Base-by-base conservation (phyloP, 2,113 vertebrate species). In the Microtus richardsoni region DNA sequence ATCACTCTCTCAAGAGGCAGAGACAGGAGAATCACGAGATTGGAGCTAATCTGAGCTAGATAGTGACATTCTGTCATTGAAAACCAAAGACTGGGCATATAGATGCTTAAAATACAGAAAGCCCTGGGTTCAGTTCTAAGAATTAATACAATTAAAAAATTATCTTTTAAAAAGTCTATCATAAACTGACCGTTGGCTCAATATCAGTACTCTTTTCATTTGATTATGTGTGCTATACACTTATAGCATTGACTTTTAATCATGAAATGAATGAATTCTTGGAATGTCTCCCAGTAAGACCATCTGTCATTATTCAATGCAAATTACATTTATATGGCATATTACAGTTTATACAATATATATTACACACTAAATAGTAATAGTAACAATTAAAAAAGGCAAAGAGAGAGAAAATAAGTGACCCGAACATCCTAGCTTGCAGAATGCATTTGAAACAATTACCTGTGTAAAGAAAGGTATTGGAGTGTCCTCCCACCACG, bases 391-490 rank as follows among this genome's bases (percentile, higher is more conserved):
- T 86, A 75, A 16, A 83, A 83, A 94, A 93, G 3, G 21, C 21
- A 70, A 92, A 90, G 73, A 78, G 39, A 62, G 19, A 74, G 74
- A 44, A 74, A 77, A 14, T 28, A 74, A 36, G 2, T 30, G 44
- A 22, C 44, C 11, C 10, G 82, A 60, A 39, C 4, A 44, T 44
- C 4, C 21, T 22, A 26, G 68, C 47, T 2, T 0, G 0, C 1
- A 8, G 5, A 5, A 36, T 11, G 26, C 22, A 77, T 44, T 5
- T 2, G 16, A 82, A 88, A 52, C 5, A 54, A 73, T 97, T 98
- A 99, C 99, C 99, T 98, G 99, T 99, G 80, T 98, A 99, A 41
- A 99, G 99, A 98, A 99, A 99, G 0, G 99, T 99, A 98, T 99
- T 99, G 91, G 98, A 98, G 95, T 99, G 99, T 97, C 99, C 99